These are phyloP conservation scores for Bergia sp. DNA, from an alignment of 92 coral and sea anemone species.

Conservation along the genomic window DNA sequence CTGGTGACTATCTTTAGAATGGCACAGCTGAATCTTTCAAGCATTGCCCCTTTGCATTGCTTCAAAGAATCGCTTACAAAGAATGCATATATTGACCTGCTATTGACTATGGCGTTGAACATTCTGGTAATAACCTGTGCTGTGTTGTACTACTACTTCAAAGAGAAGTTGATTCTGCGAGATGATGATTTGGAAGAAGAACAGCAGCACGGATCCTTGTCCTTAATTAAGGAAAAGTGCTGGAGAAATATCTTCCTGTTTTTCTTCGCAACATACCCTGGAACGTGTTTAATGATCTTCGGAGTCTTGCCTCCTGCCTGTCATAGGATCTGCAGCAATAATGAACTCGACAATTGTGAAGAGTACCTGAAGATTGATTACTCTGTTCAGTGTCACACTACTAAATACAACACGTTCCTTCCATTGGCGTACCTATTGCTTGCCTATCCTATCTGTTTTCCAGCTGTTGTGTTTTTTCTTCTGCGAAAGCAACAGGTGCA, in stretches of 20 bases:
- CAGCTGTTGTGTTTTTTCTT: slow-evolving; percentile 14
- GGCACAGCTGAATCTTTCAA: slow-evolving; percentile 53
- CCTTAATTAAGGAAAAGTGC: slow-evolving; percentile 21
- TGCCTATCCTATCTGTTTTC: slow-evolving; percentile 22
- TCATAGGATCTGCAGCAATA: slow-evolving; percentile 52
- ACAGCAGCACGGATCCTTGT: neutral
- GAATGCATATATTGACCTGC: slow-evolving; percentile 43
- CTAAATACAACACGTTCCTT: neutral
- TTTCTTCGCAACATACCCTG: slow-evolving; percentile 56
- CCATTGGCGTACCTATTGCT: neutral
- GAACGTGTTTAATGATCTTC: slow-evolving; percentile 54
- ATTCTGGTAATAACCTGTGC: slow-evolving; percentile 21
- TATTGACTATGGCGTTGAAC: slow-evolving; percentile 40
- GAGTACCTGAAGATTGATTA: neutral
- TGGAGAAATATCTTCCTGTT: slow-evolving; percentile 50
- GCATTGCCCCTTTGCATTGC: slow-evolving; percentile 56
- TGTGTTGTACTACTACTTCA: slow-evolving; percentile 12
- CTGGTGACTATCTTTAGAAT: slow-evolving; percentile 47
- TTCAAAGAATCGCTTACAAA: slow-evolving; percentile 25
- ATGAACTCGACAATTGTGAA: neutral
- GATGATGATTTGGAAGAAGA: neutral
- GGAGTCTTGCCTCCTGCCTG: slow-evolving; percentile 51
- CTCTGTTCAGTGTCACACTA: neutral
- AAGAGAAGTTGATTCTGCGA: neutral
- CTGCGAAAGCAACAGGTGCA: slow-evolving; percentile 18